Conservation (phyloP, 2,888 invertebrate genomes). For the Cephus pygmeus region DNA sequence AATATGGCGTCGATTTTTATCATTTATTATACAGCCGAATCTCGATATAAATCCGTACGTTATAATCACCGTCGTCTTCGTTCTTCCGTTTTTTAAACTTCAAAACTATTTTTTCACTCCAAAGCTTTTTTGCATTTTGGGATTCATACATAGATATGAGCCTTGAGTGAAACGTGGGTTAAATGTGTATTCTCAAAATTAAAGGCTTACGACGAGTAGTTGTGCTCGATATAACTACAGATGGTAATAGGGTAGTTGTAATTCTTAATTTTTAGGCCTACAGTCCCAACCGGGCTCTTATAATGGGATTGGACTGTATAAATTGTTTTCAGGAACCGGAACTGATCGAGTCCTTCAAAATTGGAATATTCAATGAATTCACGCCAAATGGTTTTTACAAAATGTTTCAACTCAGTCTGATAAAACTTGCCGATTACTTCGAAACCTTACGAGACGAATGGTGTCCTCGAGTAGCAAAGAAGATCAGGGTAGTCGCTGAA, state of each 20-base stretch:
- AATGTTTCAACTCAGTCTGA: slow-evolving; percentile 18
- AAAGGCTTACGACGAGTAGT: no score
- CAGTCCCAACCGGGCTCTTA: no score
- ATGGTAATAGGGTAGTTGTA: no score
- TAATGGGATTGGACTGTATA: neutral
- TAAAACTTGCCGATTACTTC: slow-evolving; percentile 21
- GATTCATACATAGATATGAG: no score
- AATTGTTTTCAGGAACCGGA: slow-evolving; percentile 34
- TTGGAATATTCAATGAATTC: neutral
- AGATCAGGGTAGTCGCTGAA: slow-evolving; percentile 17
- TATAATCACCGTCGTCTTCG: neutral
- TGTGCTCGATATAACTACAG: no score
- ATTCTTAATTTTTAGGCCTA: no score
- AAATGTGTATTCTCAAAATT: no score
- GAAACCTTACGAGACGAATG: slow-evolving; percentile 29
- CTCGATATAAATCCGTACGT: neutral
- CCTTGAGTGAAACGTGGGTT: no score
- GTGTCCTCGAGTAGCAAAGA: slow-evolving; percentile 18
- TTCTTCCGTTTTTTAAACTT: neutral
- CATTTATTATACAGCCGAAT: neutral
- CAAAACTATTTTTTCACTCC: no score
- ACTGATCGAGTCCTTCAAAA: slow-evolving; percentile 24
- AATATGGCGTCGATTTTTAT: neutral
- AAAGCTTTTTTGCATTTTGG: no score
- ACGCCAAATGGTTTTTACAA: neutral